These are phyloP conservation scores for Gonocerus acuteangulatus DNA, from an alignment of 2,888 invertebrate species.

Conservation along the genomic window DNA sequence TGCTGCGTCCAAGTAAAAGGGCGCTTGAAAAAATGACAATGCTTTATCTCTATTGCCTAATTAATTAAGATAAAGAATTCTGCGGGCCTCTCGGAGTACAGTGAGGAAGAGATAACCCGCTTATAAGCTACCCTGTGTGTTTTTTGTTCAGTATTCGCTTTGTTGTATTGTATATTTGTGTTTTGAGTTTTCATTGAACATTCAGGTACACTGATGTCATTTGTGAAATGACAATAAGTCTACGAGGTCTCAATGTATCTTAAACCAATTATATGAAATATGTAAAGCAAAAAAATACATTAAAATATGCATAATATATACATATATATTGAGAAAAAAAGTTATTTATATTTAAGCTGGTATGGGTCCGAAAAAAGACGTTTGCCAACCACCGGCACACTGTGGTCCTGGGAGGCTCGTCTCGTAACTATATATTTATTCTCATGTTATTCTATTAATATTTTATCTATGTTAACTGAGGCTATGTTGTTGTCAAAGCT, in stretches of 20 bases:
- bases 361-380: conserved; percentile 40
- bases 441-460: conserved; percentile 30
- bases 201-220: conserved; percentile 36
- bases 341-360: conserved; percentile 38
- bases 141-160: conserved; percentile 20
- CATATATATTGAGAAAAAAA: conserved; percentile 31
- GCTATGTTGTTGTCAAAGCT: conserved; percentile 31
- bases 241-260: conserved; percentile 23
- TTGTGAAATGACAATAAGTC: conserved; percentile 38
- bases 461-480: conserved; percentile 24
- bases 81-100: conserved; percentile 26
- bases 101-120: conserved; percentile 17
- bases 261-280: conserved; percentile 24
- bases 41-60: not conserved
- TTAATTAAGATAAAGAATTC: conserved; percentile 6
- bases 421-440: conserved; percentile 30
- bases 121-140: conserved; percentile 1
- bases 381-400: conserved; percentile 30
- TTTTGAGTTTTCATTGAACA: conserved; percentile 30
- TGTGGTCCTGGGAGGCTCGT: conserved; percentile 37
- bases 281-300: conserved; percentile 24
- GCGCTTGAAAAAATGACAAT: not conserved
- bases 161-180: conserved; percentile 23
- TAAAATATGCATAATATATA: conserved; percentile 26
- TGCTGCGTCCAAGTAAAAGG: conserved; percentile 10